Base-by-base conservation (phyloP, 2,888 invertebrate genomes). In the Alloplasta piceator region DNA sequence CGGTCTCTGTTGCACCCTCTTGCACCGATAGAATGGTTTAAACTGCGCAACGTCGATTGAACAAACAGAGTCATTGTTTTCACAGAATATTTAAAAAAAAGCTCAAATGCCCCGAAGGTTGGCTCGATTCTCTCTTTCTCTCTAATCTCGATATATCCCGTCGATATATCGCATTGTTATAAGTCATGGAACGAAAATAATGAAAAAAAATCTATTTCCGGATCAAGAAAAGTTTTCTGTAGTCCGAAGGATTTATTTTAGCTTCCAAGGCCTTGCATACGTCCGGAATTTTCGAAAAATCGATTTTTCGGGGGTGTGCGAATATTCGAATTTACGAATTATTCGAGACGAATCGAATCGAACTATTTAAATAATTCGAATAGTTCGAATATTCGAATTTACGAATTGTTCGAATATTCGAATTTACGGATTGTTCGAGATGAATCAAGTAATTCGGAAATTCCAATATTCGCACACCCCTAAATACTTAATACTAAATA, bases 41-140 rank as follows among this genome's bases (percentile, higher is more conserved):
- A 79, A 79, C 74, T 79, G 80, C 76, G 80, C 80, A 80, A 71
- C 71, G 43, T 43, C 75, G 67, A 80, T 76, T 56, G 66, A 71
- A 64, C 75, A 26, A 26, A 26, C 26, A 26, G 26, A 26, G 66
- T 76, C 67, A 78, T 79, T 79, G 79, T 79, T 74, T 79, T 58
- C 68, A 70, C 70, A 38, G 74, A 58, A 74, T 64, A 70, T 46
- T 64, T 58, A 68, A 63, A 16, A 9, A 10, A 60, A 26, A 26
- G 60, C 38, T 9, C 12, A 55, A 9, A 50, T 9, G 58, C 66
- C 43, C 46, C 43, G 48, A 36, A 6, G n/a, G 63, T 60, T 67
- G 10, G 52, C 50, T 67, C 67, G 52, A 73, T 74, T 60, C 72
- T 12, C 50, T 14, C 50, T 41, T 38, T 38, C 64, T 41, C 46